A percentile compares a stretch with the other conserved stretches of the same genome.
These are phyloP conservation scores for Hippocampus kuda DNA, from an alignment of 2,797 vertebrate species.

Conservation along the genomic window DNA sequence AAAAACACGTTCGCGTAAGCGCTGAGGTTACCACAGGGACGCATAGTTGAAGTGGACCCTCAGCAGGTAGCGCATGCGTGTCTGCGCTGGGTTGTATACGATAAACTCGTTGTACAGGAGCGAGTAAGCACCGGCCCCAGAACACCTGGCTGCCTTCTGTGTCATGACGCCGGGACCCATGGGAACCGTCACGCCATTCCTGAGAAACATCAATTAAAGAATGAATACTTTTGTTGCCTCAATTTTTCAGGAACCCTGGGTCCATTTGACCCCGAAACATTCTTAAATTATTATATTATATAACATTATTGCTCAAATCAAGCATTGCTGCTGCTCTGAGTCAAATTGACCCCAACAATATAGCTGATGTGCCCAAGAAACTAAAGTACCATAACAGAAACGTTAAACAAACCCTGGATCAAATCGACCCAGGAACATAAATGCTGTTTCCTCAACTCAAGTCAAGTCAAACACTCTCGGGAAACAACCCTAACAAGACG, in stretches of 20 bases:
- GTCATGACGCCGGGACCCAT: conserved; percentile 70
- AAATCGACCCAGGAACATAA: not conserved
- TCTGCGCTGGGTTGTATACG: conserved; percentile 76
- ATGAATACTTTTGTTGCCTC: not conserved
- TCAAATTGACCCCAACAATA: not conserved
- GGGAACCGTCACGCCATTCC: conserved; percentile 69
- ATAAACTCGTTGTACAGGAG: conserved; percentile 88
- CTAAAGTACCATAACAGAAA: too few species aligned
- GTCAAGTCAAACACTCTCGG: too few species aligned
- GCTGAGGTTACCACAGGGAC: conserved; percentile 71
- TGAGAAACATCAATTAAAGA: conserved; percentile 29
- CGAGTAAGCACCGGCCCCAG: conserved; percentile 61
- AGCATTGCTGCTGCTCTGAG: not conserved
- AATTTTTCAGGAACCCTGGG: not conserved
- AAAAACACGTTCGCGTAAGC: not conserved
- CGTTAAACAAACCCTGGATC: not conserved
- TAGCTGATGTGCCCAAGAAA: too few species aligned
- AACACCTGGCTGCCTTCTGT: conserved; percentile 16
- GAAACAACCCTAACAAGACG: not conserved
- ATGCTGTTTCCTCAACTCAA: not conserved
- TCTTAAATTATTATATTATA: not conserved
- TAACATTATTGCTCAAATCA: not conserved
- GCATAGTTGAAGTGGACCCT: conserved; percentile 75
- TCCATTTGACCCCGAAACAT: not conserved
- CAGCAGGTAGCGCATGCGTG: conserved; percentile 79